Conservation (phyloP, 2,797 vertebrate species). For the Pelobates cultripes region DNA sequence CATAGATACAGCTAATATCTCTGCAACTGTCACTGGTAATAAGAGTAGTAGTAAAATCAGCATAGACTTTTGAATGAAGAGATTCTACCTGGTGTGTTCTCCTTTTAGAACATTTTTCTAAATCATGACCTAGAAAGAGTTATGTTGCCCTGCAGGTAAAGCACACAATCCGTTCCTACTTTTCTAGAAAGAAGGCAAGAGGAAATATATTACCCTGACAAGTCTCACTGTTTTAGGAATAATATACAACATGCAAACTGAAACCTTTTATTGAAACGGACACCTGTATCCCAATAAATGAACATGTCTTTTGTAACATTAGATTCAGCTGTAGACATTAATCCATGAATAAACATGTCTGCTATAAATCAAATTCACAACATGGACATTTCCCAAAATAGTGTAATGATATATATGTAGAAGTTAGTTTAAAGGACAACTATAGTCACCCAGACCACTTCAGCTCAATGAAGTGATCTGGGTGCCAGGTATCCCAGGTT, state of each 20-base stretch:
- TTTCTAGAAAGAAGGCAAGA: neutral
- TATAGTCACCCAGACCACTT: too few species aligned
- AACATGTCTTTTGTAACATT: neutral
- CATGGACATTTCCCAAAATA: neutral
- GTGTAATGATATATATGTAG: neutral
- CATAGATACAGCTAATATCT: too few species aligned
- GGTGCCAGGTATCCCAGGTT: too few species aligned
- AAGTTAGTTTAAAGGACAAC: too few species aligned
- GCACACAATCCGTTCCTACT: constrained; percentile 3
- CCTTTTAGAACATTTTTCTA: neutral
- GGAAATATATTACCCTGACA: constrained; percentile 25
- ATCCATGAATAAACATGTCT: neutral
- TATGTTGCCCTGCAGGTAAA: constrained; percentile 20
- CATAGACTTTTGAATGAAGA: neutral
- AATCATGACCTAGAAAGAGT: neutral
- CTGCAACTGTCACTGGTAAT: too few species aligned
- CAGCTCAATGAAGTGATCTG: too few species aligned
- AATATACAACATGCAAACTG: constrained; percentile 12
- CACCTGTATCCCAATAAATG: neutral
- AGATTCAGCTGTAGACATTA: neutral
- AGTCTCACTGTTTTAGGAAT: neutral
- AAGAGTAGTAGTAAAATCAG: too few species aligned
- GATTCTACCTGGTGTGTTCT: neutral
- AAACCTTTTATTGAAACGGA: neutral
- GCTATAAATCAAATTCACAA: neutral